A percentile compares a stretch with the other conserved stretches of the same genome.
Evolutionary conservation across 1,140 invertebrate species (phyloP).

Genomic region (Bradysia coprophila): DNA sequence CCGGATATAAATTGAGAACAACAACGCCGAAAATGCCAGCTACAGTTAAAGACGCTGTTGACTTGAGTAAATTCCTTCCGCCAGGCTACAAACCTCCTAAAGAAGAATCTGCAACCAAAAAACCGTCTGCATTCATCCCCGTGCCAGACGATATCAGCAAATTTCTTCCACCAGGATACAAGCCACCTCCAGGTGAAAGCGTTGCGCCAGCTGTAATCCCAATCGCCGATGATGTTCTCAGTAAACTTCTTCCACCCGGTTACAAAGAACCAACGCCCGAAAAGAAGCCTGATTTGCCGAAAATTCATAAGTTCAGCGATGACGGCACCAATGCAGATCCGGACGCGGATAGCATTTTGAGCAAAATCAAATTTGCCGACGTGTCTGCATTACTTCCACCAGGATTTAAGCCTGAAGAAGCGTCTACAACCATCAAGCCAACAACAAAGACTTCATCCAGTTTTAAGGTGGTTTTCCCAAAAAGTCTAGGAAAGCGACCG

Average conservation of each 20-base stretch:
- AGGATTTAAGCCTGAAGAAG: conserved; percentile 27
- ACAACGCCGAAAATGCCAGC: background rate
- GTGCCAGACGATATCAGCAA: conserved; percentile 26
- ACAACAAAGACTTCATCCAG: conserved; percentile 26
- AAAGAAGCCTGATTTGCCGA: conserved; percentile 11
- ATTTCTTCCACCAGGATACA: conserved; percentile 35
- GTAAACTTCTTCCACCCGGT: conserved; percentile 24
- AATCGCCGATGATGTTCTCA: conserved; percentile 23
- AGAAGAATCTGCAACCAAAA: conserved; percentile 12
- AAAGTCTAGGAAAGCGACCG: conserved; percentile 49
- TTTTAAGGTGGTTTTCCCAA: conserved; percentile 60
- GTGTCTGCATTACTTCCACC: conserved; percentile 35
- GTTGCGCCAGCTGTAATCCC: conserved; percentile 8
- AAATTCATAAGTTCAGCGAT: conserved; percentile 8
- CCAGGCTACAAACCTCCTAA: conserved; percentile 30
- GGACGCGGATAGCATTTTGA: conserved; percentile 12
- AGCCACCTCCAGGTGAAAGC: conserved; percentile 13
- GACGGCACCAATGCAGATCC: conserved; percentile 24
- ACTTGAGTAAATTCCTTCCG: conserved; percentile 41
- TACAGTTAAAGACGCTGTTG: conserved; percentile 15
- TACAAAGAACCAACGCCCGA: conserved; percentile 25
- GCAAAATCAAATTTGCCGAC: conserved; percentile 30
- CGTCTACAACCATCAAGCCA: conserved; percentile 13
- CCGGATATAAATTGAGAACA: conserved; percentile 26
- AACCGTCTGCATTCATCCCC: conserved; percentile 13